Evolutionary conservation across 2,888 invertebrate species (phyloP), one percentile per base, ranked within the genome.

Genomic region (Lasioglossum zephyrum): DNA sequence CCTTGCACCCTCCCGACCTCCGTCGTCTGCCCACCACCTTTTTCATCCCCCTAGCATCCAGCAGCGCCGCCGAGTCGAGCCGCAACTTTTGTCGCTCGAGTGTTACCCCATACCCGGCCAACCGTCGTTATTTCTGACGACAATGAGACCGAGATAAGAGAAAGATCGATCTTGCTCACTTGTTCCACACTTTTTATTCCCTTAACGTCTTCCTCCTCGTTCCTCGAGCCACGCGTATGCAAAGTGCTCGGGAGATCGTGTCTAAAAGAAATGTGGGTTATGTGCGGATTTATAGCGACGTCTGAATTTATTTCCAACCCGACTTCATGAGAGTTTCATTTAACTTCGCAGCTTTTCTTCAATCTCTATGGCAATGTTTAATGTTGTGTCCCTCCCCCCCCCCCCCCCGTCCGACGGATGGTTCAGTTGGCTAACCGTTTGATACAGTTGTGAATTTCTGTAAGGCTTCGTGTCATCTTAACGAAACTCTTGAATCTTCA

Each of bases 41-140:
- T 53, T 70, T 74, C 82, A 26, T 16, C 78, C 63, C 73, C 57
- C 39, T 49, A 44, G 26, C 76, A 69, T 66, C 66, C 74, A 39
- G 26, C 66, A 66, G 66, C 66, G 66, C n/a, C 31, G 31, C 66
- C 57, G 73, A 57, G 49, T 77, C 70, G 78, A 66, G 53, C 53
- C 73, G 87, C 86, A 88, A 92, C 88, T 92, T 92, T 89, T 85
- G 90, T 89, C 89, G 89, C 63, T 79, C 72, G 88, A 86, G 86
- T 81, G 79, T 79, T 44, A 77, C 53, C 73, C 63, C 44, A 11
- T 63, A 41, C 70, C 63, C 73, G 49, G 70, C 75, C 57, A 60
- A 75, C 77, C 74, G 74, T 36, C 82, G 82, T 88, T 85, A 85
- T 79, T 88, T 84, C 84, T 69, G 69, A 63, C 82, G 88, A 86